These are phyloP conservation scores for Cyphomyrus plagiostoma DNA, from an alignment of 2,113 vertebrate species.

Conservation along the genomic window DNA sequence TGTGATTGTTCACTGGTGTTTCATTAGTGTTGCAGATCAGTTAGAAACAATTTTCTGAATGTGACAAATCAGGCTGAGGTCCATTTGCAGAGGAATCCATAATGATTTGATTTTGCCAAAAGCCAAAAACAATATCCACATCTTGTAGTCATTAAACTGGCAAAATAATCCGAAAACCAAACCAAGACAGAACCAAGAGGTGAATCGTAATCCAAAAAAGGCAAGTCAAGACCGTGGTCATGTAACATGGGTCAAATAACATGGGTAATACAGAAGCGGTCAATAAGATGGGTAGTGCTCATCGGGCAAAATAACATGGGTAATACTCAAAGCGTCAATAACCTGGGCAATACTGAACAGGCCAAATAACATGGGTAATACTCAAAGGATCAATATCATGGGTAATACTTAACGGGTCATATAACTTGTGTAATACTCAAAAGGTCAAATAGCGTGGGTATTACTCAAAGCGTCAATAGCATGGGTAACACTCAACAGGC, in stretches of 20 bases:
- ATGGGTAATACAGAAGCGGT: no score
- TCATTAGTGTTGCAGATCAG: slow-evolving; percentile 3
- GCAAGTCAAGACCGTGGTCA: background rate
- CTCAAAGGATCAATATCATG: no score
- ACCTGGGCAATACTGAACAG: background rate
- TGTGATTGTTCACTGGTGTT: background rate
- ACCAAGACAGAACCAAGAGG: background rate
- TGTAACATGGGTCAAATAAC: background rate
- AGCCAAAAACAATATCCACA: background rate
- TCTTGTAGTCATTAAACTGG: background rate
- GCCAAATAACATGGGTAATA: no score
- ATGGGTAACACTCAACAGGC: no score
- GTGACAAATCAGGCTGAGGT: background rate
- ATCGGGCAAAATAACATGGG: no score
- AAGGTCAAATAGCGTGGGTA: background rate
- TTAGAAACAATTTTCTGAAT: background rate
- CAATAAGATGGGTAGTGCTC: background rate
- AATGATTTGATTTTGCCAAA: background rate
- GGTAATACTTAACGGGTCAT: no score
- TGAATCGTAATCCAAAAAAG: background rate
- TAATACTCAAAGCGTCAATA: background rate
- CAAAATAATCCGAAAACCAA: background rate
- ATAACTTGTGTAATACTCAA: no score
- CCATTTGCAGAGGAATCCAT: background rate
- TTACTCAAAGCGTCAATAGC: background rate